Conservation (phyloP, 2,797 vertebrate species). For the Malurus leucopterus region DNA sequence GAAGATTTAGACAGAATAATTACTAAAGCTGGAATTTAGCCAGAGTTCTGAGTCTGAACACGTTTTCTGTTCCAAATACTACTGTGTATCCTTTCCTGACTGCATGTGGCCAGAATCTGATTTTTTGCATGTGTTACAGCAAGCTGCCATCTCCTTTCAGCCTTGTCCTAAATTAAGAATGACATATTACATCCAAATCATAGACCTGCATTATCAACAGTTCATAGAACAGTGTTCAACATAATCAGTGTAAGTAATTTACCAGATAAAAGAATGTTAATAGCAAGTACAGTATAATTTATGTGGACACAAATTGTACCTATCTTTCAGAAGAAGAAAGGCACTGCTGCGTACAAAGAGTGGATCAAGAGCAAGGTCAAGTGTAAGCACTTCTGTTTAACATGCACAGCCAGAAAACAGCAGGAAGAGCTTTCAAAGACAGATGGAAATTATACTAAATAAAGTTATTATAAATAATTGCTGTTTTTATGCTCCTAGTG, state of each 20-base stretch:
- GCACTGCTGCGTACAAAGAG: slow-evolving; percentile 56
- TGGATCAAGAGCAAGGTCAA: slow-evolving; percentile 66
- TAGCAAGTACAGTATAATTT: slow-evolving; percentile 73
- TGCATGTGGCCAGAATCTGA: not conserved
- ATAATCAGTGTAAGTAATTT: slow-evolving; percentile 68
- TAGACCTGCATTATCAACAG: slow-evolving; percentile 64
- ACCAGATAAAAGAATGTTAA: slow-evolving; percentile 72
- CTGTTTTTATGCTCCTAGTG: slow-evolving; percentile 46
- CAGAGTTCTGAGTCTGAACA: slow-evolving; percentile 33
- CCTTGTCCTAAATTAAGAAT: slow-evolving; percentile 63
- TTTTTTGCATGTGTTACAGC: not conserved
- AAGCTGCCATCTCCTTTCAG: slow-evolving; percentile 51
- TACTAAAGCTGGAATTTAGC: slow-evolving; percentile 44
- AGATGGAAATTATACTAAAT: slow-evolving; percentile 70
- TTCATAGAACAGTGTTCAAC: slow-evolving; percentile 58
- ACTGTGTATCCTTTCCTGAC: not conserved
- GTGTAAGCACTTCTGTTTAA: slow-evolving; percentile 62
- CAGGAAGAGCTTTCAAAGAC: slow-evolving; percentile 62
- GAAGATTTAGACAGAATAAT: slow-evolving; percentile 39
- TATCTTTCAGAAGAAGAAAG: slow-evolving; percentile 68
- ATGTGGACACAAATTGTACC: slow-evolving; percentile 68
- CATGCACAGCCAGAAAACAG: slow-evolving; percentile 56
- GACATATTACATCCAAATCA: slow-evolving; percentile 63
- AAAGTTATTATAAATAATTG: slow-evolving; percentile 75
- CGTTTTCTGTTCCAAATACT: slow-evolving; percentile 8